Conservation (phyloP, 2,113 vertebrate species). For the Pterocles orientalis region DNA sequence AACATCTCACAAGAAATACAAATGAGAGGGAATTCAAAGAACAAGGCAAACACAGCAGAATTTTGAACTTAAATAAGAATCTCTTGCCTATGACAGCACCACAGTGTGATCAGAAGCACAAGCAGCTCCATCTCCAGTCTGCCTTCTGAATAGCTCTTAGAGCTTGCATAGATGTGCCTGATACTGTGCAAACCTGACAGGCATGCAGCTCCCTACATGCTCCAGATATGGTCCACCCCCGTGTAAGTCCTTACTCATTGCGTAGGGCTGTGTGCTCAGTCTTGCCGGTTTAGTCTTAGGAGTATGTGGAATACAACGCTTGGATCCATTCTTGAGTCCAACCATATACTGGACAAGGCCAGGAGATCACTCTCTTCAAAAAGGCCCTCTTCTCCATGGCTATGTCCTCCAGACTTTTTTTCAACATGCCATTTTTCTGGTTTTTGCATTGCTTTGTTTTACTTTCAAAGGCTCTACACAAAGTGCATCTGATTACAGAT, state of each 20-base stretch:
- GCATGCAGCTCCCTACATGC: rapidly evolving
- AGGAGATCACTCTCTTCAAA: not conserved
- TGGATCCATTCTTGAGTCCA: not conserved
- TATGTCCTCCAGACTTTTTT: not conserved
- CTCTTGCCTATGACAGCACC: not conserved
- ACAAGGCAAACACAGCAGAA: not conserved
- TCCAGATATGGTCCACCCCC: not conserved
- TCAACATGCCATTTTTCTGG: not conserved
- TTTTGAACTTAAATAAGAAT: not conserved
- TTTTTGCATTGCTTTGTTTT: not conserved
- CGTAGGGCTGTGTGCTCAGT: not conserved
- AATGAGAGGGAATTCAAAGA: not conserved
- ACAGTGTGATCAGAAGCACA: not conserved
- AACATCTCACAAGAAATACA: not conserved
- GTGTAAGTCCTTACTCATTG: not conserved
- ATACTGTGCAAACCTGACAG: not conserved
- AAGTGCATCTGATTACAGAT: not conserved
- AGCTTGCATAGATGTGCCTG: not conserved
- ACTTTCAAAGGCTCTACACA: not conserved
- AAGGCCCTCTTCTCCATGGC: not conserved
- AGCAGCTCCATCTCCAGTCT: rapidly evolving
- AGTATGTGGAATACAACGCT: not conserved
- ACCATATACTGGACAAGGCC: not conserved
- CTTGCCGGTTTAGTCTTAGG: not conserved
- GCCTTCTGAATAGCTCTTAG: not conserved